Percentiles rank a stretch among this genome's conserved stretches.
Evolutionary conservation across 2,113 vertebrate species (phyloP).

Genomic region (Ophthalmolycus amberensis): DNA sequence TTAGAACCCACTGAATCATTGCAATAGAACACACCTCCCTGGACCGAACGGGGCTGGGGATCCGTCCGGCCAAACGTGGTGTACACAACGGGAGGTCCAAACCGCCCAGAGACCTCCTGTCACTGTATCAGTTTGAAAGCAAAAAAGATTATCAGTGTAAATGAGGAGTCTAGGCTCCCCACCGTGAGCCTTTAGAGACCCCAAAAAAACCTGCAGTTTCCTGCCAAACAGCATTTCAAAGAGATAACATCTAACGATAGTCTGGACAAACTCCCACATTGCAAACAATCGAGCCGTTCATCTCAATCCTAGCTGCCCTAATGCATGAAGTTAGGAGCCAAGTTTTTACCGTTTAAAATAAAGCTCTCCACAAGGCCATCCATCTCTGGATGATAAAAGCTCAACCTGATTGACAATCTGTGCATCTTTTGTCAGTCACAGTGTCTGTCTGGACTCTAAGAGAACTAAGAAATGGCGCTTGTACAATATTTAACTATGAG

Average conservation of each 20-base stretch:
- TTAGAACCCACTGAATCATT: conserved; percentile 5
- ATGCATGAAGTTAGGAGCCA: neutral
- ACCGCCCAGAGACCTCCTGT: conserved; percentile 28
- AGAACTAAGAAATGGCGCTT: neutral
- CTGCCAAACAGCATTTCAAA: conserved; percentile 24
- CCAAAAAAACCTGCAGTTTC: neutral
- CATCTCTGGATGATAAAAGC: conserved; percentile 1
- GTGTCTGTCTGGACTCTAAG: neutral
- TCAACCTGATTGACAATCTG: neutral
- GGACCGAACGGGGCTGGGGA: neutral
- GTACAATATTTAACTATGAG: neutral
- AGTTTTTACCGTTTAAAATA: conserved; percentile 2
- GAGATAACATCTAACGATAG: conserved; percentile 12
- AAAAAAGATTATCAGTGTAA: conserved; percentile 31
- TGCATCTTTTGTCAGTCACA: neutral
- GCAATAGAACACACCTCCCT: neutral
- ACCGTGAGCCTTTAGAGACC: conserved; percentile 38
- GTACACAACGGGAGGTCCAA: conserved; percentile 13
- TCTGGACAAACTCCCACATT: conserved; percentile 16
- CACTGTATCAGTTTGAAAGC: conserved; percentile 17
- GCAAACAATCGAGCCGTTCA: conserved; percentile 19
- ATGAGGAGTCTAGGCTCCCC: conserved; percentile 20
- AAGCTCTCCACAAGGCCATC: conserved; percentile 4
- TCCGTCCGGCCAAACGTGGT: neutral
- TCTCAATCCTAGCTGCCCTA: neutral